Evolutionary conservation across 2,113 vertebrate genomes (phyloP).

Genomic region (Petrocephalus microphthalmus): DNA sequence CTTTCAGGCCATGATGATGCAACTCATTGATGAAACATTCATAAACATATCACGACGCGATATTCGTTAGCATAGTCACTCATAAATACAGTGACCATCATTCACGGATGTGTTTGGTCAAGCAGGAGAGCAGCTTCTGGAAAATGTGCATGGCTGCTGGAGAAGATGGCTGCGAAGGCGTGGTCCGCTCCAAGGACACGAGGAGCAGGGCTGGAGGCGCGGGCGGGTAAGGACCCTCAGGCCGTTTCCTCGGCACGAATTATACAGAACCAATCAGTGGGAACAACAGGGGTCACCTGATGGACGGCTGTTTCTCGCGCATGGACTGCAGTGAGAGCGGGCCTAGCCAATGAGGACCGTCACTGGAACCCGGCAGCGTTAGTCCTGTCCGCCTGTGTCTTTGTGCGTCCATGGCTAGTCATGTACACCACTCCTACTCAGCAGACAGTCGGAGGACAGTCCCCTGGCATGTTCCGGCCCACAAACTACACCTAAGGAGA

Average conservation of each 20-base stretch:
- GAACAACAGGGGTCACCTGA: background rate
- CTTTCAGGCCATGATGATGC: too few relatives aligned
- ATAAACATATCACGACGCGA: background rate
- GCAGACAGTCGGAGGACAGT: conserved; percentile 46
- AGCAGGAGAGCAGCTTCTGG: conserved; percentile 73
- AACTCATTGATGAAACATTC: too few relatives aligned
- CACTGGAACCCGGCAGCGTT: background rate
- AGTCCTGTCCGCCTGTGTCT: background rate
- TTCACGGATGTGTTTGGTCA: conserved; percentile 22
- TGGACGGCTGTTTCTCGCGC: background rate
- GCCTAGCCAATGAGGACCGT: background rate
- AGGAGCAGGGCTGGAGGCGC: conserved; percentile 33
- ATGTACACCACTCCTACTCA: conserved; percentile 44
- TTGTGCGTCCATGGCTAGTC: conserved; percentile 41
- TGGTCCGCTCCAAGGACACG: conserved; percentile 48
- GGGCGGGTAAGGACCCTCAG: conserved; percentile 53
- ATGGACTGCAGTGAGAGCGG: background rate
- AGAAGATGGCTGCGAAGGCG: conserved; percentile 49
- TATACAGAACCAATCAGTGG: too few relatives aligned
- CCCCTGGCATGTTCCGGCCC: conserved; percentile 23
- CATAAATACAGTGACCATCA: background rate
- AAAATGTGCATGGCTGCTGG: conserved; percentile 63
- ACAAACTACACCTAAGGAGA: background rate
- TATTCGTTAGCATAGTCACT: background rate
- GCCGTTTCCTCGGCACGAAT: background rate